Base-by-base conservation (phyloP, 2,797 vertebrate species). In the Pelobates cultripes region DNA sequence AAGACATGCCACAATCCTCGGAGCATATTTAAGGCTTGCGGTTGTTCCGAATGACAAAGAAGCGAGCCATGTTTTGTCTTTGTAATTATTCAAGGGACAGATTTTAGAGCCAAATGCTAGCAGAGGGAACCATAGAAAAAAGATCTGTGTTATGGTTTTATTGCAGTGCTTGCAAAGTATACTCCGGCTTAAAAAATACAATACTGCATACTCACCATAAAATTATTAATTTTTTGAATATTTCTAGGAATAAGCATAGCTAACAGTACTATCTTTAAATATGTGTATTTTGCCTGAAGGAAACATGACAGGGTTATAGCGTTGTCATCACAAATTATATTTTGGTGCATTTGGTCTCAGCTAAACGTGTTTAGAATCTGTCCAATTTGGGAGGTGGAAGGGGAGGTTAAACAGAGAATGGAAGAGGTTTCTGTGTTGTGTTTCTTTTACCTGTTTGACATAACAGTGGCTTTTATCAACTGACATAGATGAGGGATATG, bases 11-110 rank as follows among this genome's bases (percentile, higher is more conserved):
- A 61, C 82, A 70, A 71, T 75, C 82, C 82, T 84, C 66, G 3
- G 77, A 84, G 77, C 77, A 67, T 79, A 79, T 84, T 84, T 84
- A 84, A 76, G 77, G 60, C 73, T 76, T 60, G 82, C 47, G n/a
- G 73, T 79, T 79, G 67, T 71, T 79, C 77, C 1, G 67, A 55
- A 80, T 84, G 77, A 79, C 73, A 79, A 80, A 80, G 63, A 41
- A 66, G 69, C 60, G 17, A 63, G 43, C 60, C 64, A 53, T 66
- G 77, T 66, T 83, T 84, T 80, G 73, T 80, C 82, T 79, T 67
- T 66, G 45, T 79, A 75, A 84, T 84, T 84, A 71, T 84, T 74
- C 82, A 45, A 42, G 76, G 53, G 76, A 79, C 71, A 71, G 77
- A 75, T 79, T 75, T 61, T 72, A 63, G 44, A 43, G 60, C 77